These are phyloP conservation scores for Eilema sororculum DNA, from an alignment of 2,888 invertebrate genomes.

Conservation along the genomic window DNA sequence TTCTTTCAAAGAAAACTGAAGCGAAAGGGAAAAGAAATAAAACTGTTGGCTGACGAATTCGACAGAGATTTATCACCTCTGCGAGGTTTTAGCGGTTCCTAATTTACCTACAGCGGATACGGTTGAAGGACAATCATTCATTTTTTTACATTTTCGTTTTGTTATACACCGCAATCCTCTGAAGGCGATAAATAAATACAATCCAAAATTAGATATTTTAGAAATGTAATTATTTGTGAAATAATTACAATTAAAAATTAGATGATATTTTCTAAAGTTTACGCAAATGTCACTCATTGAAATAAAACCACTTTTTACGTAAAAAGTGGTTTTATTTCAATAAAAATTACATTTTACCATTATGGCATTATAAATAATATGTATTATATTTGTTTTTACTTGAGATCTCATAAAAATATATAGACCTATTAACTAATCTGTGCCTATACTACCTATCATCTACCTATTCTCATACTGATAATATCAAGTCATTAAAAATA, in stretches of 20 bases:
- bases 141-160: constrained; percentile 57
- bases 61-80: constrained; percentile 78
- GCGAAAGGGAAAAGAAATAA: constrained; percentile 70
- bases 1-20: constrained; percentile 67
- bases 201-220: neutral
- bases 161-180: constrained; percentile 40
- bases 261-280: no score
- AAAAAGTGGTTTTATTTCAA: no score
- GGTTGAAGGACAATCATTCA: constrained; percentile 58
- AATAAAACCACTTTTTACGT: no score
- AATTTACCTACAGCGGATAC: constrained; percentile 68
- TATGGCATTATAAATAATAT: no score
- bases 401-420: no score
- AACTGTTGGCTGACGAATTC: constrained; percentile 78
- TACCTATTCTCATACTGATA: no score
- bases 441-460: no score
- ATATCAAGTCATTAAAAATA: neutral
- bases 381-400: no score
- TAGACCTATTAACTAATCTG: no score
- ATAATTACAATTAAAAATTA: neutral
- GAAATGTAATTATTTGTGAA: neutral
- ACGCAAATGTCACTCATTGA: no score
- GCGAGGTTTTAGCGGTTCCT: constrained; percentile 71
- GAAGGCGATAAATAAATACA: constrained; percentile 29
- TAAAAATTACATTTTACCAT: no score